Evolutionary conservation across 2,113 vertebrate species (phyloP).

Genomic region (Vimba vimba): DNA sequence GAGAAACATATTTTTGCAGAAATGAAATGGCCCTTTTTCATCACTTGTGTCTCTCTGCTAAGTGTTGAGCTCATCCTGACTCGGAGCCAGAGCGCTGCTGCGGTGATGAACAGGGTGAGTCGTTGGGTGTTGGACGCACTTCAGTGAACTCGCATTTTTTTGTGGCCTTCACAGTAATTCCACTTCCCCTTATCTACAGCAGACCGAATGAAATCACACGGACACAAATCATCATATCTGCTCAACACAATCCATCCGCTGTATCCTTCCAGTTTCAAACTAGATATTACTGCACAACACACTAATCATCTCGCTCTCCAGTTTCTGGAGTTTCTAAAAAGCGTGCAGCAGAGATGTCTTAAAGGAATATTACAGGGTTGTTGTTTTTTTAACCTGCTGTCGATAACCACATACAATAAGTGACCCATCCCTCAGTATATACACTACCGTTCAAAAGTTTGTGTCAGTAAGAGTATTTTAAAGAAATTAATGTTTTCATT

Average conservation of each 20-base stretch:
- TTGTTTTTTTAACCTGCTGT: neutral
- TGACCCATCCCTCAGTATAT: neutral
- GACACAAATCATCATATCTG: conserved; percentile 42
- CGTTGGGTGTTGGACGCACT: conserved; percentile 34
- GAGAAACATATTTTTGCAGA: conserved; percentile 44
- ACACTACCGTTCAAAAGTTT: neutral
- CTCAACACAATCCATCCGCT: conserved; percentile 18
- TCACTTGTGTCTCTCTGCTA: conserved; percentile 41
- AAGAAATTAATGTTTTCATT: neutral
- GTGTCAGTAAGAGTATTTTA: neutral
- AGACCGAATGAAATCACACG: conserved; percentile 40
- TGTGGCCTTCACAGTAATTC: conserved; percentile 41
- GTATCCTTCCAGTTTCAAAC: conserved; percentile 25
- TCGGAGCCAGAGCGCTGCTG: conserved; percentile 37
- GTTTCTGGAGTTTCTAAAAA: neutral
- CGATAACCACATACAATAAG: neutral
- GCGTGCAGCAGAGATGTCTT: neutral
- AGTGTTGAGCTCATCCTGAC: conserved; percentile 51
- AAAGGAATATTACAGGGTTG: neutral
- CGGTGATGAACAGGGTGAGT: conserved; percentile 44
- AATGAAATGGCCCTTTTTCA: conserved; percentile 42
- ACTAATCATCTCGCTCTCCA: neutral
- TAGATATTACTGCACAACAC: neutral
- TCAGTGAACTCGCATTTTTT: conserved; percentile 34
- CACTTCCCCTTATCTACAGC: conserved; percentile 49